Conservation (phyloP, 2,113 vertebrate species). For the Okapia johnstoni region DNA sequence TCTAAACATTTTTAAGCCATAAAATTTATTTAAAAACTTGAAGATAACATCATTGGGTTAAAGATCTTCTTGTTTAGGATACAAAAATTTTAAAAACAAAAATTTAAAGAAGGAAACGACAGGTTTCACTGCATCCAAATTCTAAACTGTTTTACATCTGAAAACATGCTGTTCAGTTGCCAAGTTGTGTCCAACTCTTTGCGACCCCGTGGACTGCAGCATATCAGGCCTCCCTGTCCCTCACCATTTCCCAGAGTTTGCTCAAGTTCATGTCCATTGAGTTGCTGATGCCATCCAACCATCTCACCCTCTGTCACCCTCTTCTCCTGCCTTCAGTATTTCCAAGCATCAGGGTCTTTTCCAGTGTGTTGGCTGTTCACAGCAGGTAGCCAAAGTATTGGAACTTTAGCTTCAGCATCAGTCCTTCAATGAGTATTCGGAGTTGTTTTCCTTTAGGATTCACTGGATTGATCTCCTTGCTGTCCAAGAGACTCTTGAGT, state of each 20-base stretch:
- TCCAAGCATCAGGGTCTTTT: not conserved
- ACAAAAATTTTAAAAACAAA: not conserved
- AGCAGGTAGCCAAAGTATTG: not conserved
- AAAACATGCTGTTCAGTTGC: not conserved
- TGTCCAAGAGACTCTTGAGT: not conserved
- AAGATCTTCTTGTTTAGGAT: not conserved
- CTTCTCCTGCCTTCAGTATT: not conserved
- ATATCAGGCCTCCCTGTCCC: not conserved
- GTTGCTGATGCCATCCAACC: not conserved
- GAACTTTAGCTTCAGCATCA: not conserved
- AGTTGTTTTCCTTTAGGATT: not conserved
- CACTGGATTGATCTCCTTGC: not conserved
- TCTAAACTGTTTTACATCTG: not conserved
- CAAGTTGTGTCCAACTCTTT: not conserved
- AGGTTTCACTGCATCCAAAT: not conserved
- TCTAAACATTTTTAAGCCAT: not conserved
- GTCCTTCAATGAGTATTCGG: not conserved
- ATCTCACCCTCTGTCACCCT: not conserved
- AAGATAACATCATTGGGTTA: not conserved
- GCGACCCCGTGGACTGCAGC: not conserved
- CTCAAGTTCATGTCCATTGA: not conserved
- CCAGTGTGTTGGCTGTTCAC: not conserved
- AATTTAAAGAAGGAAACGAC: not conserved
- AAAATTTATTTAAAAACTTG: not conserved
- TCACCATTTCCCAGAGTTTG: not conserved